These are phyloP conservation scores for Platyrinchus mystaceus DNA, from an alignment of 2,797 vertebrate genomes.

Conservation along the genomic window DNA sequence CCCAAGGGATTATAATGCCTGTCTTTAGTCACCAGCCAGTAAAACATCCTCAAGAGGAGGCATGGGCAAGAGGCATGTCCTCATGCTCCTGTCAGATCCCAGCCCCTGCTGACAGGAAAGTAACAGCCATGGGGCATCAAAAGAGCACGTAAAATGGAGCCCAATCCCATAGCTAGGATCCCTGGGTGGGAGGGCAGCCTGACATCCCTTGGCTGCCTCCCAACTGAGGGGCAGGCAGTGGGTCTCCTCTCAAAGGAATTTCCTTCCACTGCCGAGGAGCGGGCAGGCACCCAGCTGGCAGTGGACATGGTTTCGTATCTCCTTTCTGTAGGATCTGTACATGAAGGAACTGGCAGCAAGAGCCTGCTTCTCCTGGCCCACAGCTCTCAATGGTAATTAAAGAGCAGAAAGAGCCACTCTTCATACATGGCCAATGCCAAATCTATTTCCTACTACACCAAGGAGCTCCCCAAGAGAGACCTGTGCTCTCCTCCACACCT, in stretches of 20 bases:
- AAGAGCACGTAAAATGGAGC: not conserved
- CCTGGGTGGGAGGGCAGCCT: not conserved
- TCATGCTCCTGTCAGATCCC: not conserved
- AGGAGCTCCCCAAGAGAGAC: not conserved
- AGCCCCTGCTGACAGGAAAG: accelerated
- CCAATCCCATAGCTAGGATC: not conserved
- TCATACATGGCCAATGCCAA: not conserved
- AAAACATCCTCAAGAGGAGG: not conserved
- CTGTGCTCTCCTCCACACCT: not conserved
- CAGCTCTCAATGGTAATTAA: not conserved
- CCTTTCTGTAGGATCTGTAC: not conserved
- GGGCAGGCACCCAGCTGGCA: not conserved
- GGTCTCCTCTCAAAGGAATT: not conserved
- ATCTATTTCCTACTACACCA: not conserved
- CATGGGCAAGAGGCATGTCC: not conserved
- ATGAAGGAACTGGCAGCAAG: not conserved
- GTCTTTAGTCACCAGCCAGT: not conserved
- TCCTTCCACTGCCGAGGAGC: accelerated
- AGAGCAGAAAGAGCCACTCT: not conserved
- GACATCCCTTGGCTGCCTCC: not conserved
- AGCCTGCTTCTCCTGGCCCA: not conserved
- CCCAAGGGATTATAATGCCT: not conserved
- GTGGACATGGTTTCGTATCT: accelerated
- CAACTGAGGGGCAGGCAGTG: not conserved
- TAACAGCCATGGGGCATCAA: not conserved